Base-by-base conservation (phyloP, 2,888 invertebrate species). In the Loripinus fragilis region DNA sequence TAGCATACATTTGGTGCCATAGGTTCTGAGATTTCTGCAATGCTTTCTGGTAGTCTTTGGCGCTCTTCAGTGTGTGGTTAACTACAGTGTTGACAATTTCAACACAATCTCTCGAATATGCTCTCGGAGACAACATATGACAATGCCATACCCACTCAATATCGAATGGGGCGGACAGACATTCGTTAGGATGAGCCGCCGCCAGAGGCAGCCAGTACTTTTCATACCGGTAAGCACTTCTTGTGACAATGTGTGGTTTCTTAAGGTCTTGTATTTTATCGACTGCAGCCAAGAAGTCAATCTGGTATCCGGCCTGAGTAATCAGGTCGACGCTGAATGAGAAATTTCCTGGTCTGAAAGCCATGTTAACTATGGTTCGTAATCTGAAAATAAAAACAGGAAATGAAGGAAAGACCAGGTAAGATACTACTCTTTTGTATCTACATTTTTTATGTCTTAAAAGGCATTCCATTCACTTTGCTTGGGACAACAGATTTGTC, bases 91-190 rank as follows among this genome's bases (percentile, higher is more conserved):
- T 87, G 8, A 88, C 88, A 25, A 91, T 69, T 0, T 78, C 71
- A 33, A 82, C 71, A 71, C 91, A 91, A 77, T 93, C 93, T 38
- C 82, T 83, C 23, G 73, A 77, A 78, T 93, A 93, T 17, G 80
- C 76, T 20, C 85, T 78, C 0, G 93, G 93, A 0, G 92, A 89
- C 73, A 93, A 83, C 90, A 93, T 88, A 80, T 93, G 93, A 52
- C 93, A 93, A 82, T 94, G 94, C 94, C 94, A 94, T 8, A 94
- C 90, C 94, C 94, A 94, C 78, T 94, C 94, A 20, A 94, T 93
- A 83, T 94, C 94, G 41, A 94, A 78, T 3, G 94, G 94, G 3
- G 94, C 94, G 20, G 93, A 92, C 17, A 94, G 84, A 30, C 90
- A 90, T 30, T 89, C 83, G 20, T 88, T 87, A 0, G 74, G 83